These are phyloP conservation scores for Thalassarche chlororhynchos DNA, from an alignment of 2,113 vertebrate species.

Conservation along the genomic window DNA sequence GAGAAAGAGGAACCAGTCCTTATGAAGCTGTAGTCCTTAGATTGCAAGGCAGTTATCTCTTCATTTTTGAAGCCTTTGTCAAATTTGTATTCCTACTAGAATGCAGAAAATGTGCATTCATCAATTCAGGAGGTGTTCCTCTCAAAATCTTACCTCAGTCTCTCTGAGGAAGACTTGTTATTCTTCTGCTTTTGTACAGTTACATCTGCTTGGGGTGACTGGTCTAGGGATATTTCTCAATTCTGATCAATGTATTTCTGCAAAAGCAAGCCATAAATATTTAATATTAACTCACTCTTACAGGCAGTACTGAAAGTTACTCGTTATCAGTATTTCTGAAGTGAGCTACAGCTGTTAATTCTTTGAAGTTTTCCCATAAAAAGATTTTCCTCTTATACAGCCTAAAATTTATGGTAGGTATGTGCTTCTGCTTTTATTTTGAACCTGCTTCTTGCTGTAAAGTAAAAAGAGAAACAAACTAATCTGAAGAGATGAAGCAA, in stretches of 20 bases:
- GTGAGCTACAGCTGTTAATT: not conserved
- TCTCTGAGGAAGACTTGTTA: not conserved
- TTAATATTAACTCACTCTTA: not conserved
- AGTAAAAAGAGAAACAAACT: not conserved
- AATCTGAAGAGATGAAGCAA: not conserved
- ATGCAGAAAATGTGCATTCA: not conserved
- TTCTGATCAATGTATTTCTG: not conserved
- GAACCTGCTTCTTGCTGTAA: not conserved
- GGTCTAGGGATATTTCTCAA: not conserved
- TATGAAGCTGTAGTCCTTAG: not conserved
- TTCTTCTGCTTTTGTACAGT: not conserved
- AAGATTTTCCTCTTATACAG: not conserved
- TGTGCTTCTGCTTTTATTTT: not conserved
- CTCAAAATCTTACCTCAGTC: not conserved
- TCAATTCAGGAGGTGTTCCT: not conserved
- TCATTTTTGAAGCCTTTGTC: not conserved
- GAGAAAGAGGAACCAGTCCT: not conserved
- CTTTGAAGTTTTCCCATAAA: not conserved
- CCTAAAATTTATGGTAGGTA: not conserved
- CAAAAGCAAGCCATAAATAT: not conserved
- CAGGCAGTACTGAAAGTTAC: not conserved
- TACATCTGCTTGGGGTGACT: not conserved
- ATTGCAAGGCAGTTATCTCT: not conserved
- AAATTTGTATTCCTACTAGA: not conserved
- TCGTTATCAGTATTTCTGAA: not conserved